Base-by-base conservation (phyloP, 1,140 invertebrate species). In the Lamellibrachia luymesi region DNA sequence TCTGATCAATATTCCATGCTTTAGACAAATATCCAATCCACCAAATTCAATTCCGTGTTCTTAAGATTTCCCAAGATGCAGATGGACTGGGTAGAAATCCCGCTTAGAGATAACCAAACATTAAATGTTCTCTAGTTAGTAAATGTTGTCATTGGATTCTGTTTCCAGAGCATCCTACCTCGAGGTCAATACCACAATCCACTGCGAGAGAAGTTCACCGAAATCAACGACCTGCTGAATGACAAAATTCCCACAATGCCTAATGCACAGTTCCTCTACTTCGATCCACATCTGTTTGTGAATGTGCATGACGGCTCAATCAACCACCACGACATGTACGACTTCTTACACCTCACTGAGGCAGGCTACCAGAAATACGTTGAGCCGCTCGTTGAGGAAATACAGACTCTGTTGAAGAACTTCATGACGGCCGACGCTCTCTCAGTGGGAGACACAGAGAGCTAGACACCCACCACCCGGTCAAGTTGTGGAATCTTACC, bases 311-410 rank as follows among this genome's bases (percentile, higher is more conserved):
- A 97, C 90, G 98, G 98, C 10, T 97, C 97, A 50, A 98, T 99
- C 93, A 98, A 97, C 95, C 98, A 98, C 95, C 97, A 97, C 95
- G 98, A 98, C 95, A 98, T 99, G 98, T 97, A 98, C 95, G 98
- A 99, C 96, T 99, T 98, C 96, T 97, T 98, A 51, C 98, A 98
- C 95, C 97, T 98, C 56, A 98, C 98, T 2, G 97, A 98, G 96
- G 97, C 97, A 92, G 98, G 98, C 90, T 98, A 98, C 96, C 97
- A 97, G 94, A 98, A 98, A 96, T 94, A 96, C 5, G 95, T 95
- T 93, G 96, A 96, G 91, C 95, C 95, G 1, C 93, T 96, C 4
- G 93, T 96, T 50, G 96, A 96, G 51, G 95, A 96, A 94, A 94
- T 96, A 51, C 95, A 96, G 93, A 95, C 95, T 93, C 93, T 96